A percentile compares a stretch with the other conserved stretches of the same genome.
Conservation (phyloP, 1,140 invertebrate species). For the Planococcus citri region DNA sequence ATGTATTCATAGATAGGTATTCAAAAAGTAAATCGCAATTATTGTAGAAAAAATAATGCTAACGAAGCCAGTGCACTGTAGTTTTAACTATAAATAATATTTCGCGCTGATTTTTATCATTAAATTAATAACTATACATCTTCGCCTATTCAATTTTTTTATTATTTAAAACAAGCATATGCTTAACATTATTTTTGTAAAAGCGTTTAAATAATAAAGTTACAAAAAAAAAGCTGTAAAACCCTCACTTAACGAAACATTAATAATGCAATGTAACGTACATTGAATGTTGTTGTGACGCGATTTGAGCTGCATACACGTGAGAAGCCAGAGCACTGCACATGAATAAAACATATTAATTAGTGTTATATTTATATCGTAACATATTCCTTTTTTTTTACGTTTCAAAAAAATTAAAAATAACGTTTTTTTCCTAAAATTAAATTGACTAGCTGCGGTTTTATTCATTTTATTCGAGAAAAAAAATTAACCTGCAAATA, state of each 20-base stretch:
- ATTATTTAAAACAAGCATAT: too few relatives aligned
- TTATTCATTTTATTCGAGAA: background rate
- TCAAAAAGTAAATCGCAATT: too few relatives aligned
- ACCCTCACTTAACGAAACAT: background rate
- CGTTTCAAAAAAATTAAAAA: too few relatives aligned
- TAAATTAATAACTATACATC: too few relatives aligned
- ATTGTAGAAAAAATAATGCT: too few relatives aligned
- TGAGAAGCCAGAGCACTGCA: conserved; percentile 89
- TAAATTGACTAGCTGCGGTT: background rate
- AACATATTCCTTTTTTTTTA: background rate
- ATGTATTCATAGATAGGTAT: too few relatives aligned
- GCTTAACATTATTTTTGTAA: too few relatives aligned
- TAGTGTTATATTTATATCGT: background rate
- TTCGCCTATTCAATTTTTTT: too few relatives aligned
- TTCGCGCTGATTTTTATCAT: too few relatives aligned
- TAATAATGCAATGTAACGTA: conserved; percentile 45
- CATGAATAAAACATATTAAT: conserved; percentile 33
- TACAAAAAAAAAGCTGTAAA: background rate
- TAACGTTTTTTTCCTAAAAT: background rate
- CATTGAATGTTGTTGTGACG: conserved; percentile 79
- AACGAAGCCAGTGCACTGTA: conserved; percentile 14
- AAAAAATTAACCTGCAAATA: conserved; percentile 76
- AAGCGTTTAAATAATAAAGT: too few relatives aligned
- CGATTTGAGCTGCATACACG: conserved; percentile 81
- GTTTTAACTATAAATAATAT: conserved; percentile 18